Evolutionary conservation across 2,797 vertebrate species (phyloP).

Genomic region (Aplochiton taeniatus): DNA sequence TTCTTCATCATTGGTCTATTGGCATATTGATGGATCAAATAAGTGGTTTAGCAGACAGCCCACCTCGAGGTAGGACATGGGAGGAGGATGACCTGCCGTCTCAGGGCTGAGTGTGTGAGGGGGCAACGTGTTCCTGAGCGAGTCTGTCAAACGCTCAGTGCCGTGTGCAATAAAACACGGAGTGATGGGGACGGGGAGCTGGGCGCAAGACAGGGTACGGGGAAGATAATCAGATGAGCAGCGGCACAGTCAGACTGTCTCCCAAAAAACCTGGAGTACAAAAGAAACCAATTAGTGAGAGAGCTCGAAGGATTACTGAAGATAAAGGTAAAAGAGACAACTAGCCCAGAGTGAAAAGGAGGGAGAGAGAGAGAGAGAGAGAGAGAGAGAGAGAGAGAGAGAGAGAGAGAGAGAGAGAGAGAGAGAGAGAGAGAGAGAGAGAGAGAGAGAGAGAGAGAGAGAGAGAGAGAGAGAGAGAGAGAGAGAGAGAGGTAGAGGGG

Average conservation of each 20-base stretch:
- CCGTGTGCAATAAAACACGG: no score
- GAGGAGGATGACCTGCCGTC: conserved; percentile 3
- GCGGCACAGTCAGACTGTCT: no score
- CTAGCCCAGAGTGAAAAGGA: neutral
- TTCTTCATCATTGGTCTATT: conserved; percentile 3
- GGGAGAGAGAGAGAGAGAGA: neutral
- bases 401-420: neutral
- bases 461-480: conserved; percentile 24
- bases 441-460: conserved; percentile 18
- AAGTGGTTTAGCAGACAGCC: conserved; percentile 5
- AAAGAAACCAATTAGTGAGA: neutral
- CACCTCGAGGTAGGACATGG: neutral
- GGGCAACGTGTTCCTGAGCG: no score
- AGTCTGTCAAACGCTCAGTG: no score
- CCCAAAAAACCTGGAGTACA: no score
- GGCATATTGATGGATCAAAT: conserved; percentile 13
- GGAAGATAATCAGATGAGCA: no score
- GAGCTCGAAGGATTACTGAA: neutral
- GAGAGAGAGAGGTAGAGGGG: conserved; percentile 12
- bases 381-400: neutral
- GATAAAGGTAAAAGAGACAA: neutral
- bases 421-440: neutral
- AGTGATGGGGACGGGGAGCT: no score
- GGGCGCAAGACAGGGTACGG: no score
- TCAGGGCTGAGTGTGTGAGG: neutral